phyloP scores from a whole-genome alignment of 2,888 invertebrate genomes.

The Macrosiphum euphorbiae region DNA sequence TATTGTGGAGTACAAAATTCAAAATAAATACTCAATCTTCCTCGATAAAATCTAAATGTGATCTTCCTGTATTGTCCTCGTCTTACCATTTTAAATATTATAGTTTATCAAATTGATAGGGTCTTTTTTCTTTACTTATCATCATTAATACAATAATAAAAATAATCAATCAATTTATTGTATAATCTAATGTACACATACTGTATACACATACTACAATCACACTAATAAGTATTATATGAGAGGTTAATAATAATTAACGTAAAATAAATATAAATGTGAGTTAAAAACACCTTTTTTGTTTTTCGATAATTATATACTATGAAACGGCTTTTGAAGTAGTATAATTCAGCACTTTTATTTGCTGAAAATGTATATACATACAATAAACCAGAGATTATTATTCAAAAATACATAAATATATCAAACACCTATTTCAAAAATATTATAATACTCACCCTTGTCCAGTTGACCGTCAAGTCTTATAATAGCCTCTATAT shows the following conservation, averaged over 20 bases:
- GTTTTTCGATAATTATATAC: not conserved
- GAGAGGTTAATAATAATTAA: not conserved
- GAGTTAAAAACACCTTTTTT: not conserved
- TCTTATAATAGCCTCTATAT: no score
- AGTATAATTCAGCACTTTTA: not conserved
- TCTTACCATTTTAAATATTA: no score
- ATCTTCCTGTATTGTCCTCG: not conserved
- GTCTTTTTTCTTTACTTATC: no score
- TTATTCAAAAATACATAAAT: not conserved
- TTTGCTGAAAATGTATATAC: not conserved
- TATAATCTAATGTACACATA: not conserved
- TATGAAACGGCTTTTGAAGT: not conserved
- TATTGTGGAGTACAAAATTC: not conserved
- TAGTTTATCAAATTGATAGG: no score
- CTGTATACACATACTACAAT: no score
- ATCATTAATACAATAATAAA: not conserved
- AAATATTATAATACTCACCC: not conserved
- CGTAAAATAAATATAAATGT: not conserved
- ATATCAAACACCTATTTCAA: not conserved
- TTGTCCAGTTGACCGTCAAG: not conserved
- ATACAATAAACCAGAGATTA: not conserved
- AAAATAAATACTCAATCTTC: not conserved
- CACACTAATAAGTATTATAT: not conserved
- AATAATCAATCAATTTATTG: not conserved
- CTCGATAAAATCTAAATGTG: not conserved